Evolutionary conservation across 2,113 vertebrate species (phyloP), one percentile per base, ranked within the genome.

Genomic region (Ivindomyrus marchei): DNA sequence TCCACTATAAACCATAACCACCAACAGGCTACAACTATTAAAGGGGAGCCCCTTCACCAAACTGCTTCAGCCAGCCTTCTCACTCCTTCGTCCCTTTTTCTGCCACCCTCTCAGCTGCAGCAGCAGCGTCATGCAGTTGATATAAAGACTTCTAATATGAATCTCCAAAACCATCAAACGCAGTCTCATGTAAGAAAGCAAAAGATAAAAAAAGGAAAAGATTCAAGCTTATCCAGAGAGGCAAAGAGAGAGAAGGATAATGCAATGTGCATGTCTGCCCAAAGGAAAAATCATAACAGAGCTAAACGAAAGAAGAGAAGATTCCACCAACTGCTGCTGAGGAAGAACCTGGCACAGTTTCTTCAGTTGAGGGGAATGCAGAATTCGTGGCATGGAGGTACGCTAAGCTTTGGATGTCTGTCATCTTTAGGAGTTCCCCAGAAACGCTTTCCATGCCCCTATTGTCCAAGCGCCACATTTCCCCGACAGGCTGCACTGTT

Each of bases 381-480:
- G 66, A 90, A 87, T 8, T 90, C 94, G 0, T 96, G 95, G 95
- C 87, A 86, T 9, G 95, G 94, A 0, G 95, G 95, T 0, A 93
- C 92, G 0, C 94, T 96, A 19, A 93, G 49, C 52, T 94, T 96
- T 52, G 89, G 91, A 0, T 94, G 94, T 1, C 94, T 96, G 36
- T 92, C 92, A 8, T 95, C 95, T 0, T 91, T 96, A 93, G 93
- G 94, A 0, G 36, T 95, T 46, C 93, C 94, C 0, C 70, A 95
- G 83, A 97, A 96, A 88, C 94, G 95, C 85, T 96, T 95, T 90
- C 94, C 95, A 1, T 97, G 96, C 88, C 95, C 95, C 3, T 93
- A 95, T 85, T 97, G 96, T 89, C 94, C 96, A 47, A 93, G 93
- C 91, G 92, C 95, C 93, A 95, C 92, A 0, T 97, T 95, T 49